Evolutionary conservation across 2,888 invertebrate genomes (phyloP), one percentile per base, ranked within the genome.

Genomic region (Strigamia transsilvanica): DNA sequence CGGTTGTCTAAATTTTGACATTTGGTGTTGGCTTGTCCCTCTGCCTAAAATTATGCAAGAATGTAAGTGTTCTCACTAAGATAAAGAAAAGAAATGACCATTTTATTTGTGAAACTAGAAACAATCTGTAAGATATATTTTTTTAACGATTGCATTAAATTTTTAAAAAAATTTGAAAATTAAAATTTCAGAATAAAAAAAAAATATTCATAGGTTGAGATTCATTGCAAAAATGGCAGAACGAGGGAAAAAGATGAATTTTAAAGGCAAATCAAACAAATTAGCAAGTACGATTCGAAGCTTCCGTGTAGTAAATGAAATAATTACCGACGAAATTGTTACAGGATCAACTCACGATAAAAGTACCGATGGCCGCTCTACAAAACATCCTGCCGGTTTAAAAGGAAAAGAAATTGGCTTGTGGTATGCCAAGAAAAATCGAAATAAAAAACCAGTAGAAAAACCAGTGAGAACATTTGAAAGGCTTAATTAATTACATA

Each of bases 371-470:
- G 23, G 10, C 12, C 61, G 61, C 23, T 10, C 10, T 7, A 18
- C 21, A 12, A 21, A 23, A 12, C 83, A 83, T 80, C 83, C 83
- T 9, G 42, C 82, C 9, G 42, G 78, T 32, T 80, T 83, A 15
- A 79, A 73, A 27, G 83, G 83, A 13, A 80, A 38, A 82, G 82
- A 82, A 79, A 83, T 83, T 13, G 83, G 83, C 3, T 78, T 78
- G 41, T 78, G 78, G 78, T 41, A 78, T 32, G 78, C 78, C 12
- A 78, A 32, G n/a, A 34, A 18, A 27, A 78, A 32, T 32, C 34
- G 78, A 34, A 23, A 6, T 34, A 78, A 78, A 78, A 78, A 41
- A 78, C 15, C 23, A 78, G 27, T 18, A 27, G 18, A 10, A 78
- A 5, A 21, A 66, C 21, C 1, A 21, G 61, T 66, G 18, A 23